Evolutionary conservation across 2,113 vertebrate genomes (phyloP).

Genomic region (Tragulus kanchil): DNA sequence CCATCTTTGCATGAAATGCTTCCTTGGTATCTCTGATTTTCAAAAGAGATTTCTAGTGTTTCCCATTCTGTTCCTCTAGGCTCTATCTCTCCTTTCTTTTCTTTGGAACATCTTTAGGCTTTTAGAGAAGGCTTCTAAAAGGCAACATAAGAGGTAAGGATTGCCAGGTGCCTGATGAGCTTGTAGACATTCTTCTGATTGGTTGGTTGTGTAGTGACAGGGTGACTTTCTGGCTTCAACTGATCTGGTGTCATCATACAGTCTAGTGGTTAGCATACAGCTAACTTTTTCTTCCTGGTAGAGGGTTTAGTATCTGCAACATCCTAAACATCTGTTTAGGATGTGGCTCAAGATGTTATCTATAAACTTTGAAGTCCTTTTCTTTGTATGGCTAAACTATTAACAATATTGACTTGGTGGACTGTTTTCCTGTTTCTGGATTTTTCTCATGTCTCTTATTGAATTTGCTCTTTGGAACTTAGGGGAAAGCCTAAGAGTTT

Average conservation of each 20-base stretch:
- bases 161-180: background rate
- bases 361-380: background rate
- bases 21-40: background rate
- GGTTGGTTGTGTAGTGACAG: background rate
- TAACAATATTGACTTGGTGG: background rate
- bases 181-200: background rate
- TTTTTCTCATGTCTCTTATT: background rate
- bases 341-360: background rate
- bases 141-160: background rate
- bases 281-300: background rate
- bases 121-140: background rate
- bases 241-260: background rate
- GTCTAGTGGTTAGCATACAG: background rate
- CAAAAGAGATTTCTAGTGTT: background rate
- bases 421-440: background rate
- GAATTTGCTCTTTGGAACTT: background rate
- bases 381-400: background rate
- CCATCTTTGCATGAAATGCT: background rate
- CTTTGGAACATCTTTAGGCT: background rate
- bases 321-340: too few relatives aligned
- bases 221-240: background rate
- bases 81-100: background rate
- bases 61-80: background rate
- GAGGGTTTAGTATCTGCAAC: background rate
- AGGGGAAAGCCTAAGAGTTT: background rate